Percentiles rank a stretch among this genome's conserved stretches.
phyloP scores from a whole-genome alignment of 2,797 vertebrate genomes.

The Anguilla anguilla region DNA sequence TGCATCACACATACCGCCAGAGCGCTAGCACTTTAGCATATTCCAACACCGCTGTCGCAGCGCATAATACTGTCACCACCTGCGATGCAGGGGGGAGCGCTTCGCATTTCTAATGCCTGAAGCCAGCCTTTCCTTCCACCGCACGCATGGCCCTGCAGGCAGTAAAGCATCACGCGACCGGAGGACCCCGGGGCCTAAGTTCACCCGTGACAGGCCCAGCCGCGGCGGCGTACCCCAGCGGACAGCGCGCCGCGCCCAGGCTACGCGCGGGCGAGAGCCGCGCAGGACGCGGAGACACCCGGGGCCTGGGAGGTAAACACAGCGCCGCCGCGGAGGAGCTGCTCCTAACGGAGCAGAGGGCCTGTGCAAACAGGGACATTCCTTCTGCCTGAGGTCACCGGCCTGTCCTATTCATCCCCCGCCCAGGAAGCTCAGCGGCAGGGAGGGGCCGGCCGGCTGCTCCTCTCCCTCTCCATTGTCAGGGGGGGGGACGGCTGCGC shows the following conservation, averaged over 20 bases:
- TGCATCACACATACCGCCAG: not conserved
- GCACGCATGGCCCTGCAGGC: not conserved
- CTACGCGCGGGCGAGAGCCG: conserved; percentile 48
- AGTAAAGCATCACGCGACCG: not conserved
- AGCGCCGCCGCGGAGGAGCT: conserved; percentile 69
- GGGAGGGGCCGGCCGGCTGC: not conserved
- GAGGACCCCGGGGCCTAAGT: not conserved
- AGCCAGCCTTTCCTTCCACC: not conserved
- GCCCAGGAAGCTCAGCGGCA: conserved; percentile 37
- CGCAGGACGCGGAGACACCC: conserved; percentile 57
- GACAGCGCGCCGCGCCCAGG: not conserved
- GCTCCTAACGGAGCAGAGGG: conserved; percentile 74
- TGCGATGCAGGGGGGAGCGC: not conserved
- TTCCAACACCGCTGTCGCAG: not conserved
- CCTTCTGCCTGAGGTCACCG: conserved; percentile 92
- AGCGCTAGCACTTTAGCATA: not conserved
- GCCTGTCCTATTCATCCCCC: conserved; percentile 87
- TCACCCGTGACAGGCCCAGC: not conserved
- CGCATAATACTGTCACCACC: not conserved
- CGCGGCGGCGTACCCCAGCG: not conserved
- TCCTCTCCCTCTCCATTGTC: conserved; percentile 24
- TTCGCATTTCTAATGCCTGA: not conserved
- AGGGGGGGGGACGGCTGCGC: not conserved
- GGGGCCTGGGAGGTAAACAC: conserved; percentile 72
- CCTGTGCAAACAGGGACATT: conserved; percentile 94